These are phyloP conservation scores for Spea hammondii DNA, from an alignment of 2,797 vertebrate species.

Conservation along the genomic window DNA sequence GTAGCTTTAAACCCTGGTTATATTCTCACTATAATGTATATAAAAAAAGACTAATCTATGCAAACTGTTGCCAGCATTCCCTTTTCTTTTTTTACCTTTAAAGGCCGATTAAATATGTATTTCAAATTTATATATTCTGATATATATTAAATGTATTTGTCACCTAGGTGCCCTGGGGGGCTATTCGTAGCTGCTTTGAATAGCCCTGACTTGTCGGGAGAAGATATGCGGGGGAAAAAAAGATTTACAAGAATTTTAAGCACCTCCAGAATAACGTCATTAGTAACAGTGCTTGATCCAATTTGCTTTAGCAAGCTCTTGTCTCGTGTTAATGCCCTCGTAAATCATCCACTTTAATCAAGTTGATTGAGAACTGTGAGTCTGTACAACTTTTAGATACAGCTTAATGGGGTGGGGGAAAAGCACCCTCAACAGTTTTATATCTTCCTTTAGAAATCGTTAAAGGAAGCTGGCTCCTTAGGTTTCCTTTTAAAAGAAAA, in stretches of 20 bases:
- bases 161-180: background rate
- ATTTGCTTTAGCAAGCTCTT: background rate
- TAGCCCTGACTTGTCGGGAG: conserved; percentile 21
- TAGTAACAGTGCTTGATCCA: background rate
- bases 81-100: background rate
- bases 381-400: background rate
- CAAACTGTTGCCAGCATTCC: background rate
- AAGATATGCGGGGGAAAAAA: conserved; percentile 12
- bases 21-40: no score
- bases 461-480: no score
- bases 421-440: no score
- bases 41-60: no score
- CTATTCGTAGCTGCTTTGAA: background rate
- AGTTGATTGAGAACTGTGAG: background rate
- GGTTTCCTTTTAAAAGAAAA: background rate
- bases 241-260: background rate
- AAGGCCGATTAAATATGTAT: background rate
- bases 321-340: conserved; percentile 12
- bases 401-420: background rate
- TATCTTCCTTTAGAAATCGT: no score
- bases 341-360: conserved; percentile 19
- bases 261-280: conserved; percentile 3
- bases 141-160: no score
- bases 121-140: no score
- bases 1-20: no score